Percentiles rank a stretch among this genome's conserved stretches.
These are phyloP conservation scores for Tragulus kanchil DNA, from an alignment of 2,113 vertebrate genomes.

Conservation along the genomic window DNA sequence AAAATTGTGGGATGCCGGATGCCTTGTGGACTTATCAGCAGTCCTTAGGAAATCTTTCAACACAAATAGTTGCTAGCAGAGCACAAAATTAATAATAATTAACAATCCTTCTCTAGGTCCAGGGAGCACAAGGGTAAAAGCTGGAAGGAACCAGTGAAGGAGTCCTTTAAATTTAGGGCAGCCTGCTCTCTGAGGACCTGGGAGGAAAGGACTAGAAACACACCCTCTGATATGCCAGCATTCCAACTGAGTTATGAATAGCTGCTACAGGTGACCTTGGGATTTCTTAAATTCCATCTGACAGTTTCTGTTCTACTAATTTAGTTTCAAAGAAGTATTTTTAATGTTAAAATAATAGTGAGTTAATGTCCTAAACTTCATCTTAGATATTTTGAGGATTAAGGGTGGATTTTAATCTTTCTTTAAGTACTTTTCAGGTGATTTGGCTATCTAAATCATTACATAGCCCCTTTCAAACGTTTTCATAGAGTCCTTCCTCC, in stretches of 20 bases:
- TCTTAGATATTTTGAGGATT: neutral
- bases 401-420: neutral
- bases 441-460: neutral
- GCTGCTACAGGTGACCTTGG: neutral
- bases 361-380: constrained; percentile 26
- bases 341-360: constrained; percentile 44
- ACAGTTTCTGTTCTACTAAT: constrained; percentile 16
- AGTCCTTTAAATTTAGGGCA: neutral
- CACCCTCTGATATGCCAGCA: neutral
- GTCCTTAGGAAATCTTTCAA: constrained; percentile 19
- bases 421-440: constrained; percentile 9
- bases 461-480: neutral
- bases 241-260: neutral
- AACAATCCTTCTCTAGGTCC: neutral
- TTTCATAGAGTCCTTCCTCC: neutral
- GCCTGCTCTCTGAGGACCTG: neutral
- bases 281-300: constrained; percentile 23
- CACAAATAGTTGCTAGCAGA: neutral
- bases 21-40: neutral
- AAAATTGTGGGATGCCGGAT: constrained; percentile 5
- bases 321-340: constrained; percentile 19
- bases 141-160: neutral
- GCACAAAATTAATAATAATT: neutral
- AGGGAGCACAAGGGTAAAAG: neutral
- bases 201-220: neutral